phyloP scores from a whole-genome alignment of 2,797 vertebrate species.

The Enteromius afrohamiltoni region DNA sequence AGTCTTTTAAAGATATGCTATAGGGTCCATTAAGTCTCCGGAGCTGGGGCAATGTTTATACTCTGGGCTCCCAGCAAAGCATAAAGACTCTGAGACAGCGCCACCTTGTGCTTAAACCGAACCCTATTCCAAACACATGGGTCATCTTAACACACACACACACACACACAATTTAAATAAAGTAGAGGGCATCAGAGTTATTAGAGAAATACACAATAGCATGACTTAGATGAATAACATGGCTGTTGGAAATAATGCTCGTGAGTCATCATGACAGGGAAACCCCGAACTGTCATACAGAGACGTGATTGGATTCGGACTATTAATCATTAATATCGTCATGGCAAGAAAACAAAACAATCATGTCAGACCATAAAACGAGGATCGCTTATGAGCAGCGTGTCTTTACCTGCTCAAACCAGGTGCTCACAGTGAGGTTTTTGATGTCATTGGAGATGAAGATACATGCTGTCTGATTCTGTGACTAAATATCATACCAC shows the following conservation, averaged over 20 bases:
- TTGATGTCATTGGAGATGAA: background rate
- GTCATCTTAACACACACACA: slow-evolving; percentile 9
- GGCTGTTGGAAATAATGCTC: slow-evolving; percentile 18
- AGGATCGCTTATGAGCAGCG: slow-evolving; percentile 20
- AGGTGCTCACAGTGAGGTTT: background rate
- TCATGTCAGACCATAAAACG: slow-evolving; percentile 33
- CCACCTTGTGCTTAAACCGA: slow-evolving; percentile 56
- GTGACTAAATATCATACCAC: background rate
- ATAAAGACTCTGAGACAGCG: slow-evolving; percentile 44
- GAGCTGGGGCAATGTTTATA: slow-evolving; percentile 4
- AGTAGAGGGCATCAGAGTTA: slow-evolving; percentile 21
- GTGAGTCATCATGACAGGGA: slow-evolving; percentile 57
- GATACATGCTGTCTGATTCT: background rate
- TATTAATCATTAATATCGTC: slow-evolving; percentile 42
- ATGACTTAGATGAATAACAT: slow-evolving; percentile 22
- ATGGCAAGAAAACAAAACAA: slow-evolving; percentile 50
- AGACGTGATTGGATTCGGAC: slow-evolving; percentile 30
- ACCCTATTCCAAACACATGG: background rate
- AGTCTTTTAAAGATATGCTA: background rate
- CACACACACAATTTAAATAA: background rate
- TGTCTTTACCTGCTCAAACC: slow-evolving; percentile 48
- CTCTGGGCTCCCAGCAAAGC: slow-evolving; percentile 13
- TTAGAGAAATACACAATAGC: slow-evolving; percentile 33
- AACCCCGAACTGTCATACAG: slow-evolving; percentile 41
- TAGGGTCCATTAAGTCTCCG: background rate